Conservation (phyloP, 2,113 vertebrate species). For the Phyllostomus hastatus region DNA sequence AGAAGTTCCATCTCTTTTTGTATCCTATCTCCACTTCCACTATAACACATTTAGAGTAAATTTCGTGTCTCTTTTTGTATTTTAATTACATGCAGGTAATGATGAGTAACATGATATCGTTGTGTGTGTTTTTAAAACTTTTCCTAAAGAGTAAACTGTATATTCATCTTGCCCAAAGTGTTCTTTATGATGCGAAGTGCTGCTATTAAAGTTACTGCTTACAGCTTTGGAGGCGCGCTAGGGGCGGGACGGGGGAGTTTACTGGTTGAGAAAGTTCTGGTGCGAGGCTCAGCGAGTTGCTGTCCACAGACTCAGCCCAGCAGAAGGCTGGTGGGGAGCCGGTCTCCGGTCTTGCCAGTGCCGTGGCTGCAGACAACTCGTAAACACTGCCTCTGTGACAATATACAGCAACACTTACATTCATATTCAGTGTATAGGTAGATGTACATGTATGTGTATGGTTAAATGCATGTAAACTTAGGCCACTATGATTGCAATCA, state of each 20-base stretch:
- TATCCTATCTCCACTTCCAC: neutral
- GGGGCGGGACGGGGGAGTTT: neutral
- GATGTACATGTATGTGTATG: neutral
- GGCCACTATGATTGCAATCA: neutral
- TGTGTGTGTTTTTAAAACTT: conserved; percentile 11
- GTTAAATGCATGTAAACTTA: neutral
- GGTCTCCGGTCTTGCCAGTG: neutral
- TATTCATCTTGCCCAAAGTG: neutral
- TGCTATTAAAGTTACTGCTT: neutral
- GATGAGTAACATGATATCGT: neutral
- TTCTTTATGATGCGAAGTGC: neutral
- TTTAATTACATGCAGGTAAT: neutral
- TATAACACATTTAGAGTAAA: neutral
- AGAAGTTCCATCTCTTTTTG: neutral
- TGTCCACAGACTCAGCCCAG: neutral
- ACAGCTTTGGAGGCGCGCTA: neutral
- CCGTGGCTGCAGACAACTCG: neutral
- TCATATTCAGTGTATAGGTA: neutral
- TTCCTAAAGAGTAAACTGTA: neutral
- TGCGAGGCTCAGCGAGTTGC: neutral
- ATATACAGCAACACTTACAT: neutral
- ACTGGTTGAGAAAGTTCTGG: neutral
- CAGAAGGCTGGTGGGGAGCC: neutral
- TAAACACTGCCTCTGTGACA: neutral
- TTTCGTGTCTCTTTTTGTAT: neutral